These are phyloP conservation scores for Scolopax rusticola DNA, from an alignment of 2,797 vertebrate genomes.

Conservation along the genomic window DNA sequence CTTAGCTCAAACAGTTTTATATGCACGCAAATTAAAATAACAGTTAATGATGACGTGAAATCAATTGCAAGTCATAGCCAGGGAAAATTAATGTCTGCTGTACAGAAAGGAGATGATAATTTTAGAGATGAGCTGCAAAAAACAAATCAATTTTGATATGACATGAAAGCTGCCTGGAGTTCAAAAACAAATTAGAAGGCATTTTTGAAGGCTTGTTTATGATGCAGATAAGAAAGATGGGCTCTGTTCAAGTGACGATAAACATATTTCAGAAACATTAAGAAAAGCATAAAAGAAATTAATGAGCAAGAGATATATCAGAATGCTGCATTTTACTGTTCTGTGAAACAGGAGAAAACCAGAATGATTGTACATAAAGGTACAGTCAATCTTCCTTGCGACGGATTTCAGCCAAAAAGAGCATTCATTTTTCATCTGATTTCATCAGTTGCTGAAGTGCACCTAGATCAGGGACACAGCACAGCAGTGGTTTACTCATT, in stretches of 20 bases:
- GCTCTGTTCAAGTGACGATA: background rate
- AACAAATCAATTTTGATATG: background rate
- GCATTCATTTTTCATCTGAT: background rate
- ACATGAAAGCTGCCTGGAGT: background rate
- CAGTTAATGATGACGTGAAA: conserved; percentile 20
- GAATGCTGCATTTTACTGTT: background rate
- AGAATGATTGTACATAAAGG: background rate
- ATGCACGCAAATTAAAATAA: background rate
- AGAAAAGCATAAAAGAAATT: background rate
- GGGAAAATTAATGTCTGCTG: background rate
- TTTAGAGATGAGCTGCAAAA: background rate
- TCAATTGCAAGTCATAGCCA: background rate
- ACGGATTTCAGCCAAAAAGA: background rate
- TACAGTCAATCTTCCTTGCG: background rate
- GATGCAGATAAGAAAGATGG: background rate
- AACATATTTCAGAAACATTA: background rate
- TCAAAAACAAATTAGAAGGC: conserved; percentile 10
- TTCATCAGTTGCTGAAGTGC: background rate
- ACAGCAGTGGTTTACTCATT: background rate
- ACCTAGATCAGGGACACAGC: background rate
- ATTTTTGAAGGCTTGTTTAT: background rate
- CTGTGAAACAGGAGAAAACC: background rate
- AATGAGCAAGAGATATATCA: background rate
- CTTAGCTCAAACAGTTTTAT: background rate
- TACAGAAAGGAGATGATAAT: background rate